These are phyloP conservation scores for Hephaestus fuliginosus DNA, from an alignment of 2,797 vertebrate species.

Conservation along the genomic window DNA sequence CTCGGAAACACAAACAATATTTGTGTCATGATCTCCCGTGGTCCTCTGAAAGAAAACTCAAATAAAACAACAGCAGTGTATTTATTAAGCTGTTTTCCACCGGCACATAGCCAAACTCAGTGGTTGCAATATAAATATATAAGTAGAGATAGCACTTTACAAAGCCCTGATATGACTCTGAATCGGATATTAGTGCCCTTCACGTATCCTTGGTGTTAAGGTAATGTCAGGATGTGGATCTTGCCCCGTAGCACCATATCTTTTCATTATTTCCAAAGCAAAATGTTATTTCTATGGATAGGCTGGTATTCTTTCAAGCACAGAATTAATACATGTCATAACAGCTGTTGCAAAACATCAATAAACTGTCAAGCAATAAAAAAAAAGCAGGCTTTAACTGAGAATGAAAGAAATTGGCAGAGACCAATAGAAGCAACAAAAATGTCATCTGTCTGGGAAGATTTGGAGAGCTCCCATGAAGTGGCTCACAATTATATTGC, in stretches of 20 bases:
- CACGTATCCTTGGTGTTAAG: slow-evolving; percentile 14
- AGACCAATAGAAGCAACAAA: slow-evolving; percentile 67
- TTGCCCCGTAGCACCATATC: neutral
- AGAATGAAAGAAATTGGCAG: slow-evolving; percentile 76
- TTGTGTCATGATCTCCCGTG: slow-evolving; percentile 62
- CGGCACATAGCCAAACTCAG: slow-evolving; percentile 10
- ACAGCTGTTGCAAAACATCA: slow-evolving; percentile 74
- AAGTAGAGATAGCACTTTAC: slow-evolving; percentile 12
- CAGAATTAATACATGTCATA: slow-evolving; percentile 71
- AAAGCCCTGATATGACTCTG: neutral
- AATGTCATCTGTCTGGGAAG: slow-evolving; percentile 77
- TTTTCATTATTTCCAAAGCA: slow-evolving; percentile 49
- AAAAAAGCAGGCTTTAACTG: slow-evolving; percentile 59
- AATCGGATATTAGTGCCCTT: slow-evolving; percentile 10
- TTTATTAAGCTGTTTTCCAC: slow-evolving; percentile 46
- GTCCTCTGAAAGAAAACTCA: slow-evolving; percentile 49
- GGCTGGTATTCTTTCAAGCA: slow-evolving; percentile 44
- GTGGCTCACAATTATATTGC: slow-evolving; percentile 73
- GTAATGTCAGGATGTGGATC: slow-evolving; percentile 15
- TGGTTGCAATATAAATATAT: slow-evolving; percentile 42
- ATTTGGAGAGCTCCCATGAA: slow-evolving; percentile 76
- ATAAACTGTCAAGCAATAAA: slow-evolving; percentile 69
- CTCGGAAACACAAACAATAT: slow-evolving; percentile 68
- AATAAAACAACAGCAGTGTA: slow-evolving; percentile 55
- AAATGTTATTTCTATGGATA: slow-evolving; percentile 37